Conservation (phyloP, 2,797 vertebrate genomes). For the Manis javanica region DNA sequence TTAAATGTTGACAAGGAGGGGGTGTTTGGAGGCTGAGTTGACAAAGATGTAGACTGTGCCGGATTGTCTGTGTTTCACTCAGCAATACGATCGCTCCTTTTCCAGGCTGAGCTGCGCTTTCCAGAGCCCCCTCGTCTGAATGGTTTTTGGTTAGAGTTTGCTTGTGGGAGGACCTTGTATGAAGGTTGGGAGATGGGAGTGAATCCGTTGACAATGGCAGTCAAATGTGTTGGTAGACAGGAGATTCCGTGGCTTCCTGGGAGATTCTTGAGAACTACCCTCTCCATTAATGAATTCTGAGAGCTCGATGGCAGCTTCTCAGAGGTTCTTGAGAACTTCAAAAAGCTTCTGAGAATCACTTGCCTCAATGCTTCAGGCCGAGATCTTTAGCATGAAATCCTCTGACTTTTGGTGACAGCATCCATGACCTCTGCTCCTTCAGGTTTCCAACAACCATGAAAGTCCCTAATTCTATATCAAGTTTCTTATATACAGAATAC, state of each 20-base stretch:
- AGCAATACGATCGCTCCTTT: not conserved
- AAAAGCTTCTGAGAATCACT: not conserved
- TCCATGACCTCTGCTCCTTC: too few species aligned
- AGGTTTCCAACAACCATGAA: not conserved
- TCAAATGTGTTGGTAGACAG: too few species aligned
- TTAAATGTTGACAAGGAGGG: not conserved
- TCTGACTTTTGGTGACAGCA: too few species aligned
- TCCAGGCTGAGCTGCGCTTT: not conserved
- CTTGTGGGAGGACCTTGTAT: not conserved
- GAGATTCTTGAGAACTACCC: not conserved
- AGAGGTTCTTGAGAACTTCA: not conserved
- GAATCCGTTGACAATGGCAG: too few species aligned
- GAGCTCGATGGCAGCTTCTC: not conserved
- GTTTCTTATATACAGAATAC: not conserved
- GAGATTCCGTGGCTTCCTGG: too few species aligned
- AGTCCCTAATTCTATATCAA: not conserved
- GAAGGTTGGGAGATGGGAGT: too few species aligned
- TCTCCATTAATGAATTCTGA: not conserved
- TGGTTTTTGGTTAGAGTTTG: not conserved
- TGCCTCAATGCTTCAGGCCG: too few species aligned
- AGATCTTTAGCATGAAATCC: too few species aligned
- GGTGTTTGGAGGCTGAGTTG: not conserved
- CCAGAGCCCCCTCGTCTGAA: not conserved
- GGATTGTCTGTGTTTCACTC: not conserved
- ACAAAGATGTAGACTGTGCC: not conserved